Conservation (phyloP, 2,797 vertebrate genomes). For the Parauchenoglanis ngamensis region DNA sequence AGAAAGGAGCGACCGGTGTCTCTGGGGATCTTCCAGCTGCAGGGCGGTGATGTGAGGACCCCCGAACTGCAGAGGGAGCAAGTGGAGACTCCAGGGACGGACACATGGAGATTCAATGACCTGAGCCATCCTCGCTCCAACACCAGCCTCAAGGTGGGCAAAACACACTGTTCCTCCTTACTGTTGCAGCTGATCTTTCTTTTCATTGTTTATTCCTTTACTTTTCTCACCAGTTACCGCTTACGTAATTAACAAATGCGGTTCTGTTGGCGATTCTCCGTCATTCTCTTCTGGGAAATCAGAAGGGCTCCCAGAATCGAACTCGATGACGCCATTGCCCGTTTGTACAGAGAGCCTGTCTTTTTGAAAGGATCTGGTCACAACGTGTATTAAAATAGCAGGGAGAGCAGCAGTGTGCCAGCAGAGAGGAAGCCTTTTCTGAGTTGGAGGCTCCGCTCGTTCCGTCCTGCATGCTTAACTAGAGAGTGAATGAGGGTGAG, state of each 20-base stretch:
- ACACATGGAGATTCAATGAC: conserved; percentile 90
- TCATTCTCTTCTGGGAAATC: not conserved
- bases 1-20: conserved; percentile 96
- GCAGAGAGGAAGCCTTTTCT: conserved; percentile 42
- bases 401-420: conserved; percentile 36
- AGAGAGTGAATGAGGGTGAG: conserved; percentile 56
- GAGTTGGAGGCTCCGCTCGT: conserved; percentile 10
- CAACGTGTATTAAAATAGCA: conserved; percentile 29
- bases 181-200: not conserved
- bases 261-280: not conserved
- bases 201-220: not conserved
- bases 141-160: conserved; percentile 88
- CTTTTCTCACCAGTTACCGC: not conserved
- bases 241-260: not conserved
- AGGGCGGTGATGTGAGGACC: conserved; percentile 82
- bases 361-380: conserved; percentile 22
- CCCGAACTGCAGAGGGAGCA: conserved; percentile 82
- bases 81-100: conserved; percentile 81
- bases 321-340: conserved; percentile 33
- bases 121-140: conserved; percentile 87
- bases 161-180: not conserved
- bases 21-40: conserved; percentile 88
- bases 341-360: conserved; percentile 20
- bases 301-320: not conserved
- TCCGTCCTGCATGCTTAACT: conserved; percentile 70